Base-by-base conservation (phyloP, 2,113 vertebrate genomes). In the Sturnus vulgaris region DNA sequence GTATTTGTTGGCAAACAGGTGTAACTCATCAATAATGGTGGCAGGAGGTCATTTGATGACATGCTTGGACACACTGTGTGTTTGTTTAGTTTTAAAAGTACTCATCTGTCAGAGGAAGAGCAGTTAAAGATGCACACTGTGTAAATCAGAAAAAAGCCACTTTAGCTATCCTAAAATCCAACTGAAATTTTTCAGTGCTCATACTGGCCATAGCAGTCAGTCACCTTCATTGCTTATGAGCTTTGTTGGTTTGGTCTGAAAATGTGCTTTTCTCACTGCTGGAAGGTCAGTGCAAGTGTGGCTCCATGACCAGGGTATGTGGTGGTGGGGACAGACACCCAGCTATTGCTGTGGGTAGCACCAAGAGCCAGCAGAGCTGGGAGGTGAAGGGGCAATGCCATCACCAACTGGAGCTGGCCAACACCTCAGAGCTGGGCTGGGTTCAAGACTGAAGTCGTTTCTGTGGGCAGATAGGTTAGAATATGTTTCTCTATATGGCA, bases 11-110 rank as follows among this genome's bases (percentile, higher is more conserved):
- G 70, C 95, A 96, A 86, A 90, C 90, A 94, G 93, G 88, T 95
- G 93, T 93, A 96, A 85, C 78, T 93, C 93, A 95, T 96, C 96
- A 92, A 91, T 95, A 93, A 96, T 66, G 37, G 84, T 91, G 79
- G 81, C 86, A 86, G 86, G 46, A 95, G 92, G 90, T 82, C 91
- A 95, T 79, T 94, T 71, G 87, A 86, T 93, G 88, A 84, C 92
- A 95, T 64, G 49, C 64, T 93, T 86, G 90, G 82, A 64, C 88
- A 93, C 76, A 56, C 40, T 61, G 57, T 55, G 52, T 90, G 85
- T 93, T 93, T 92, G 73, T 91, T 91, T 95, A 80, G 82, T 66
- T 91, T 93, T 90, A 69, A 78, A 95, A 72, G 82, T 60, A 68
- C 81, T 88, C 87, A 76, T 86, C 90, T 82, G 91, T 78, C 77